Percentiles rank a stretch among this genome's conserved stretches.
Evolutionary conservation across 2,797 vertebrate species (phyloP).

Genomic region (Fratercula arctica): DNA sequence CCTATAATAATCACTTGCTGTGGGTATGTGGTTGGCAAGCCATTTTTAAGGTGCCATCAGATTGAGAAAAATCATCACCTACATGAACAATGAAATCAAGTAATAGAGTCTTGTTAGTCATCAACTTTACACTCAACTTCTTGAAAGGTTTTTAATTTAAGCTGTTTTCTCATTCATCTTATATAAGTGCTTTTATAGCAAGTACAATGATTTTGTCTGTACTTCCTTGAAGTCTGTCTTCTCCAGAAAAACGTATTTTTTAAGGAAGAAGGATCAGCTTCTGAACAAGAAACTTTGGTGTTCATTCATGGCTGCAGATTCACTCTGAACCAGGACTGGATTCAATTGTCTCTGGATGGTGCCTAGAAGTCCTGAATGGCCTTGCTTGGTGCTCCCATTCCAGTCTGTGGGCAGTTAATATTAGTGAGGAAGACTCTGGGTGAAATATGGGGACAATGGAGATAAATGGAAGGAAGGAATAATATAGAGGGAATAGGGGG

Average conservation of each 20-base stretch:
- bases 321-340: neutral
- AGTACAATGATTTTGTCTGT: neutral
- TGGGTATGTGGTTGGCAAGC: neutral
- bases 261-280: neutral
- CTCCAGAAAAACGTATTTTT: neutral
- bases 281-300: neutral
- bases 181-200: neutral
- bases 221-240: neutral
- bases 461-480: neutral
- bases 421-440: neutral
- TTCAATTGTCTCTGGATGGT: neutral
- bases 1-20: neutral
- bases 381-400: neutral
- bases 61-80: neutral
- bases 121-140: neutral
- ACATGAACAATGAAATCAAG: neutral
- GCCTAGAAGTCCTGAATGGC: neutral
- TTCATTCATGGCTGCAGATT: neutral
- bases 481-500: neutral
- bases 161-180: neutral
- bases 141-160: neutral
- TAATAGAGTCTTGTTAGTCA: neutral
- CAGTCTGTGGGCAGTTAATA: neutral
- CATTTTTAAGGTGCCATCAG: neutral
- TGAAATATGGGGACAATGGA: neutral